Evolutionary conservation across 2,888 invertebrate genomes (phyloP).

Genomic region (Pegoplata infirma): DNA sequence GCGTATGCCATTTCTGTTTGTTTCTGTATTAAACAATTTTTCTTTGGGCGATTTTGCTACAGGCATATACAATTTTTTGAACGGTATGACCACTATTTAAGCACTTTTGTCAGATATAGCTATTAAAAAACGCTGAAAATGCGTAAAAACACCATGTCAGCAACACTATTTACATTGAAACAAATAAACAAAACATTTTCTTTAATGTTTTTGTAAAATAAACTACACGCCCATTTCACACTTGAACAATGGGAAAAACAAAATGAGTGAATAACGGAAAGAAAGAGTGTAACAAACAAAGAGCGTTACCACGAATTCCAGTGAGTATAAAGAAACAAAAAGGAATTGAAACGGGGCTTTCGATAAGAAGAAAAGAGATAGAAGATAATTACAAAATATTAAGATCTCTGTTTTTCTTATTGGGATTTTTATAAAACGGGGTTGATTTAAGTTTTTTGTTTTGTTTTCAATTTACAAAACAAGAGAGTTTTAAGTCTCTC

Average conservation of each 20-base stretch:
- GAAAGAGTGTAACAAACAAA: not conserved
- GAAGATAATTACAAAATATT: not conserved
- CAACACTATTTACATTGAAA: too few relatives aligned
- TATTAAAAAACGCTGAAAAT: too few relatives aligned
- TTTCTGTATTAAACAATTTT: too few relatives aligned
- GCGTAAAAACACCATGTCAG: too few relatives aligned
- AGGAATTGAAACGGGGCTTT: constrained; percentile 40
- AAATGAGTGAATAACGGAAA: constrained; percentile 18
- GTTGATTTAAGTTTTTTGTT: constrained; percentile 1
- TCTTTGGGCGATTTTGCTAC: too few relatives aligned
- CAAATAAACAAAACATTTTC: not conserved
- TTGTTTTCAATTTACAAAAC: not conserved
- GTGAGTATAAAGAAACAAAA: constrained; percentile 43
- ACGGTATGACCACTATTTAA: too few relatives aligned
- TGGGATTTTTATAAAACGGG: constrained; percentile 25
- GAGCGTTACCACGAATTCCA: constrained; percentile 17
- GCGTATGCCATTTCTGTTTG: too few relatives aligned
- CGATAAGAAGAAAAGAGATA: constrained; percentile 7
- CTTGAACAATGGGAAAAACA: not conserved
- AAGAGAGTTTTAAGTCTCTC: constrained; percentile 9
- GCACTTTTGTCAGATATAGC: too few relatives aligned
- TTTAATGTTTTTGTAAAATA: not conserved
- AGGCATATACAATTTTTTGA: too few relatives aligned
- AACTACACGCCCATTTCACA: constrained; percentile 19
- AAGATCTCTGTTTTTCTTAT: constrained; percentile 36